Base-by-base conservation (phyloP, 2,888 invertebrate species). In the Caenorhabditis sp. region DNA sequence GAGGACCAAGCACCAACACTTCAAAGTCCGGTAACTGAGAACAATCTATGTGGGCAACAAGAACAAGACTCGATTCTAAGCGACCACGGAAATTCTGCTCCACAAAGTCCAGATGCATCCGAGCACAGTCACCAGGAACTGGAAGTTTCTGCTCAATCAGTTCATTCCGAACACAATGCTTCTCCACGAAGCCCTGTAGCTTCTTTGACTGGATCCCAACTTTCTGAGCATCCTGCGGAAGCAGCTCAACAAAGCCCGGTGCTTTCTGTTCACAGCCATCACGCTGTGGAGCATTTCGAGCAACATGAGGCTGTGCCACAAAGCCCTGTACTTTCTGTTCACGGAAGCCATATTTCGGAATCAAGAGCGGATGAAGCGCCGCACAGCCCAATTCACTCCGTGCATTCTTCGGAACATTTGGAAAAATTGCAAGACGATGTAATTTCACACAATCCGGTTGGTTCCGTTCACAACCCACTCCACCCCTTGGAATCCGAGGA, bases 261-360 rank as follows among this genome's bases (percentile, higher is more conserved):
- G 13, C 22, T 62, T 1, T 61, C 67, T 24, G 76, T 76, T n/a
- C 74, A 65, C 22, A 67, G 74, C 24, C 32, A 62, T 18, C 65
- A 76, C 53, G 74, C 40, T 8, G 65, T 60, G 24, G 67, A 60
- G 26, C 69, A 78, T 50, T 58, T 64, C 18, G 70, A 64, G 26
- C 37, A 58, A 58, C 56, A 56, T 26, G 64, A 78, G 13, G 64
- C 44, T 20, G 51, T 40, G 11, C 70, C 78, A 60, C 62, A 69
- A 18, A 78, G 65, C 24, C 78, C 70, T 44, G 70, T 60, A 1
- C 35, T 51, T 8, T 77, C 77, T 24, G 50, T 56, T 55, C 69
- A 77, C 13, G 61, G 60, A 6, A 40, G 47, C 22, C 58, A 32
- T 20, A 13, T 18, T 9, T 58, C 55, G 1, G 44, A 56, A 20